These are phyloP conservation scores for Neoaliturus tenellus DNA, from an alignment of 2,888 invertebrate genomes.

Conservation along the genomic window DNA sequence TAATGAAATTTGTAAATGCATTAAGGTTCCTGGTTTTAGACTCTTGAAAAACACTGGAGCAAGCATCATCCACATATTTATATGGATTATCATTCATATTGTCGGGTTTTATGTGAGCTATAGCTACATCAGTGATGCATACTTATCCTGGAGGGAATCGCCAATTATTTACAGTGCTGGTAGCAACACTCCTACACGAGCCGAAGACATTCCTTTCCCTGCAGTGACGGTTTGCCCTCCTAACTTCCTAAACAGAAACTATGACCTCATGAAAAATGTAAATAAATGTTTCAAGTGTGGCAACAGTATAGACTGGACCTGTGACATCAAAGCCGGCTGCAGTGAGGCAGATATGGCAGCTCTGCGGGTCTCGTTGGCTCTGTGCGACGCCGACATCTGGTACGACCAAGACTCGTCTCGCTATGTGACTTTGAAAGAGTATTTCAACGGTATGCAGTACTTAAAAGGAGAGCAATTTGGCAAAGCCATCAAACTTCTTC, in stretches of 20 bases:
- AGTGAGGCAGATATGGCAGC: background rate
- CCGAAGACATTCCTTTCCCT: background rate
- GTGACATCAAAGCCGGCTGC: background rate
- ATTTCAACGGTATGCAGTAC: background rate
- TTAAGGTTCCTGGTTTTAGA: background rate
- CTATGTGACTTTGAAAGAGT: background rate
- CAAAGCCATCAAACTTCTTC: background rate
- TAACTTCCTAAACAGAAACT: background rate
- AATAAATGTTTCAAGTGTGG: background rate
- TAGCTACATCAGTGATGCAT: background rate
- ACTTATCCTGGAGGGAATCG: background rate
- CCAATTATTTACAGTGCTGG: background rate
- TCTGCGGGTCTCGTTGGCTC: background rate
- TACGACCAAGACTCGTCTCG: background rate
- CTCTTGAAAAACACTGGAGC: background rate
- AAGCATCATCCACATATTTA: background rate
- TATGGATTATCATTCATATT: background rate
- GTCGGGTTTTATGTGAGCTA: background rate
- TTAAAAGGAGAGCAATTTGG: background rate
- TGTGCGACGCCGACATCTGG: background rate
- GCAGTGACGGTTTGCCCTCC: background rate
- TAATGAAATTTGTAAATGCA: background rate
- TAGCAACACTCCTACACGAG: background rate
- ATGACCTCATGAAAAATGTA: background rate
- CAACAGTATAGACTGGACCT: background rate